A percentile compares a stretch with the other conserved stretches of the same genome.
These are phyloP conservation scores for Macquaria ambigua DNA, from an alignment of 2,113 vertebrate species.

Conservation along the genomic window DNA sequence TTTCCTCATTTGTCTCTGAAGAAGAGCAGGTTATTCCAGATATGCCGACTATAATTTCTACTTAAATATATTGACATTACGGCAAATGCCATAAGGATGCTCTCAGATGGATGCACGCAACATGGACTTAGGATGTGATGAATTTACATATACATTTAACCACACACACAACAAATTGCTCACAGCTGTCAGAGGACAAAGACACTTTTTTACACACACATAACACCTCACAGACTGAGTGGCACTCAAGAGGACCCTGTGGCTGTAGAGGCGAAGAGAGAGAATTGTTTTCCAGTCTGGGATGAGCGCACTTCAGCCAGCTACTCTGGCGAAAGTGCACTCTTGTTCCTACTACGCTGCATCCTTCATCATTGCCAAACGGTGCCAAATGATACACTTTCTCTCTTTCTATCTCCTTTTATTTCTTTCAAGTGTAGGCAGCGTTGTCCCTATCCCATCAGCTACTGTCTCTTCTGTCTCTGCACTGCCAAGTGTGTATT, in stretches of 20 bases:
- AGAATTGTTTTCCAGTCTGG: constrained; percentile 43
- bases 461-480: not conserved
- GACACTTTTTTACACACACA: not conserved
- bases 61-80: not conserved
- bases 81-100: not conserved
- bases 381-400: constrained; percentile 21
- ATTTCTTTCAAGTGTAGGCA: constrained; percentile 10
- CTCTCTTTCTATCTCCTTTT: not conserved
- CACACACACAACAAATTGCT: not conserved
- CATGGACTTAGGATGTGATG: constrained; percentile 2
- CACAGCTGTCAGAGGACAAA: constrained; percentile 5
- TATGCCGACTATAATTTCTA: not conserved
- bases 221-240: constrained; percentile 22
- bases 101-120: not conserved
- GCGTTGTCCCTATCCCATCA: constrained; percentile 1
- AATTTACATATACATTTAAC: constrained; percentile 1
- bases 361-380: constrained; percentile 14
- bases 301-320: constrained; percentile 48
- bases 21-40: constrained; percentile 6
- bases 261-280: constrained; percentile 16
- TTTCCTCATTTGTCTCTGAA: too few species aligned
- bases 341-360: constrained; percentile 24
- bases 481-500: not conserved
- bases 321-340: constrained; percentile 40
- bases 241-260: constrained; percentile 34